Percentiles rank a stretch among this genome's conserved stretches.
These are phyloP conservation scores for Columba janthina DNA, from an alignment of 2,113 vertebrate species.

Conservation along the genomic window DNA sequence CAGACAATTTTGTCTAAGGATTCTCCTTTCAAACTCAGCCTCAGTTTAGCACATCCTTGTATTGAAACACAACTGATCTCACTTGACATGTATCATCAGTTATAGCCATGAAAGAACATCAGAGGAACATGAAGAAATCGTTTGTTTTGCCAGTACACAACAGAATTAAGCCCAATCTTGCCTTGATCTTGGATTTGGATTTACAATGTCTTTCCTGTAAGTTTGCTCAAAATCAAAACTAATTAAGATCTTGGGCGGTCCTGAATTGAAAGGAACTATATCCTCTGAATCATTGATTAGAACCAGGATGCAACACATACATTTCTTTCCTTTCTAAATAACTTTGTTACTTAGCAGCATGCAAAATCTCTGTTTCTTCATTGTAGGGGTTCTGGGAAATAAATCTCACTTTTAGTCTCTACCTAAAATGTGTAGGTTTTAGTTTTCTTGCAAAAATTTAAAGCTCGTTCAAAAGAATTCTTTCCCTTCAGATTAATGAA, in stretches of 20 bases:
- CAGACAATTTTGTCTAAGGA: background rate
- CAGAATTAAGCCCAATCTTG: background rate
- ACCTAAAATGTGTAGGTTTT: background rate
- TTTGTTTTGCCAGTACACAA: background rate
- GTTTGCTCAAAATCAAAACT: background rate
- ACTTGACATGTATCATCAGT: background rate
- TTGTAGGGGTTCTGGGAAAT: background rate
- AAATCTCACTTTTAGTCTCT: background rate
- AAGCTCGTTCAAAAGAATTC: background rate
- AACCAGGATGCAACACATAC: background rate
- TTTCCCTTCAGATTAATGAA: conserved; percentile 30
- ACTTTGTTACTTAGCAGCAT: background rate
- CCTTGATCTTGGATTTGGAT: background rate
- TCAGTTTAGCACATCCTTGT: background rate
- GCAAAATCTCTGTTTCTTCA: background rate
- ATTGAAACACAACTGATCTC: background rate
- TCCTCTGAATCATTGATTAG: background rate
- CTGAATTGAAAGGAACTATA: background rate
- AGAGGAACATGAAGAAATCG: background rate
- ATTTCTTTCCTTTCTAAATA: background rate
- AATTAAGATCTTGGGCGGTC: background rate
- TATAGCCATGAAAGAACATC: background rate
- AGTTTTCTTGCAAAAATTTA: conserved; percentile 5
- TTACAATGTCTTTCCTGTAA: background rate
- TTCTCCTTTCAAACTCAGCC: background rate